Base-by-base conservation (phyloP, 30 jellyfish, hydroid and myxozoan species). In the Pseudorhiza aurosa region DNA sequence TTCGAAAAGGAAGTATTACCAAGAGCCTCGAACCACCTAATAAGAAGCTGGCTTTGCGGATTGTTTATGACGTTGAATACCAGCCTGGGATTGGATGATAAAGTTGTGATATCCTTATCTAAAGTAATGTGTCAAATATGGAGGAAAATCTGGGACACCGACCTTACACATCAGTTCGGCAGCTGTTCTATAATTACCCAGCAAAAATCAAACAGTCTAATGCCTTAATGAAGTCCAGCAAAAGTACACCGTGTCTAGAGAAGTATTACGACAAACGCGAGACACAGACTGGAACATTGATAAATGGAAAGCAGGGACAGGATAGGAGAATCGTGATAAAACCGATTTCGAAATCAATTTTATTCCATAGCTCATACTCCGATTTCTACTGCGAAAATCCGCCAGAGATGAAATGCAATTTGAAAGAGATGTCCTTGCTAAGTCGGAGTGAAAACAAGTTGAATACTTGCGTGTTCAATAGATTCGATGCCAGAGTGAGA, bases 111-210 rank as follows among this genome's bases (percentile, higher is more conserved):
- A 27, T 3, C 19, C 19, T 14, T 46, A 2, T 14, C 15, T 4
- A 46, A 27, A 32, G 64, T 0, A 24, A 33, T 69, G 21, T 33
- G n/a, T 15, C 17, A 19, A 65, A 31, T 25, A 49, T 24, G 33
- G 83, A 69, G 5, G 35, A 28, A 69, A 69, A 69, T 69, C 37
- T 42, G 57, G 69, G 45, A 1, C 69, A 69, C 69, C 42, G 68
- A 28, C 83, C 83, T 10, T 69, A 69, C 68, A 69, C 83, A 69
- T 69, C 83, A 24, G 47, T 69, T 1, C 83, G 83, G 4, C 42
- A 69, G 69, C 83, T 69, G 69, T 69, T 69, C 17, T 69, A 69
- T 49, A 31, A 45, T 69, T 69, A 17, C 44, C 83, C 83, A 14
- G 4, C 29, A n/a, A 65, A 65, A 28, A 10, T 50, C 27, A 47